Base-by-base conservation (phyloP, 1,140 invertebrate species). In the Dysdera silvatica region DNA sequence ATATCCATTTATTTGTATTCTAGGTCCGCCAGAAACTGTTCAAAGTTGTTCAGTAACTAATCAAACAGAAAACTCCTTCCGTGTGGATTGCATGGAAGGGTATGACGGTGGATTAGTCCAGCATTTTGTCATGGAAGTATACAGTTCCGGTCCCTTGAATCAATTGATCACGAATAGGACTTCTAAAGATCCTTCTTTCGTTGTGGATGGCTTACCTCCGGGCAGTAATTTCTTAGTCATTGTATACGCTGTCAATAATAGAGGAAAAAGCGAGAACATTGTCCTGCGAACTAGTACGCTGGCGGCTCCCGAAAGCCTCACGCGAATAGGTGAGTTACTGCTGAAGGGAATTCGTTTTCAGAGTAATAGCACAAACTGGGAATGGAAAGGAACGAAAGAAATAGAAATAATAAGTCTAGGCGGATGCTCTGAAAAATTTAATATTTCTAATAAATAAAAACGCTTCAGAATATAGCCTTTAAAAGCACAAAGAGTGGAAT, bases 41-140 rank as follows among this genome's bases (percentile, higher is more conserved):
- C 82, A 84, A 24, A 93, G 92, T 74, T 94, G 90, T 77, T 89
- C 89, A 0, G 82, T 92, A n/a, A 82, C 85, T 48, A 93, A 93
- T 75, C 87, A 89, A 72, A 92, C 88, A 48, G 82, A 85, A 60
- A 87, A 91, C 69, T 86, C 87, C 0, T 75, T 89, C 49, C 82
- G 85, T 68, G 83, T 91, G 23, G 84, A 87, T 65, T 91, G 87
- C 71, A 78, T 81, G 0, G 87, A 89, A 75, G 87, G 87, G 14
- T 91, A 91, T 74, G 88, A 92, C 68, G 89, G 89, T 7, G 90
- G 89, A 0, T 77, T 93, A 16, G 80, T 82, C 28, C 89, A 93
- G 74, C 82, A 84, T 48, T 93, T 91, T 75, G 77, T 87, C 35
- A 75, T 92, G 49, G 88, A 92, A 74, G 87, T 88, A 2, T 82